Evolutionary conservation across 2,888 invertebrate species (phyloP).

Genomic region (Hypomecis punctinalis): DNA sequence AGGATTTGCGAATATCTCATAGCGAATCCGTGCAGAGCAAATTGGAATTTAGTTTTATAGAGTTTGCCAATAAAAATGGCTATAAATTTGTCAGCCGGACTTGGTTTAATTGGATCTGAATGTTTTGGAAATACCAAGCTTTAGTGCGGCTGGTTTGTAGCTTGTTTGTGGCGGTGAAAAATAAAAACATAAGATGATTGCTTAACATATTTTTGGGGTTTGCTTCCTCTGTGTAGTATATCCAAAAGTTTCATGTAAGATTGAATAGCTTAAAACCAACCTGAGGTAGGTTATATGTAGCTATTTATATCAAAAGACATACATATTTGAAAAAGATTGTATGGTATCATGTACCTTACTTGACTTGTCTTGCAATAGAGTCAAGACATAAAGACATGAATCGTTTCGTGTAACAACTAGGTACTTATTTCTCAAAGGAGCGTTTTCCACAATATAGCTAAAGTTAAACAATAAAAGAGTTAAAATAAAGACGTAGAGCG

Average conservation of each 20-base stretch:
- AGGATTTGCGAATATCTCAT: conserved; percentile 1
- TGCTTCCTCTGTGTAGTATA: neutral
- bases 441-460: conserved; percentile 6
- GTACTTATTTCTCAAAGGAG: neutral
- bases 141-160: conserved; percentile 29
- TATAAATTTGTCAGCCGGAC: conserved; percentile 46
- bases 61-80: conserved; percentile 34
- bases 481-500: conserved; percentile 22
- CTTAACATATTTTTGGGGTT: conserved; percentile 11
- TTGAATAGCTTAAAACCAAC: too few relatives aligned
- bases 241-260: neutral
- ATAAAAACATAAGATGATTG: conserved; percentile 8
- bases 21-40: neutral
- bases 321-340: too few relatives aligned
- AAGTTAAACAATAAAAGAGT: conserved; percentile 23
- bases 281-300: too few relatives aligned
- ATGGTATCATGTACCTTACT: too few relatives aligned
- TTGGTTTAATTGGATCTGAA: conserved; percentile 47
- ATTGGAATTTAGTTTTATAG: conserved; percentile 33
- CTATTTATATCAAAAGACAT: too few relatives aligned
- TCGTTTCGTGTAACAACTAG: neutral
- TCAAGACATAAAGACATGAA: neutral
- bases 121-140: conserved; percentile 50
- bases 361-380: too few relatives aligned
- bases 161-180: conserved; percentile 15